phyloP scores from a whole-genome alignment of 2,888 invertebrate genomes.

The Lacanobia oleracea region DNA sequence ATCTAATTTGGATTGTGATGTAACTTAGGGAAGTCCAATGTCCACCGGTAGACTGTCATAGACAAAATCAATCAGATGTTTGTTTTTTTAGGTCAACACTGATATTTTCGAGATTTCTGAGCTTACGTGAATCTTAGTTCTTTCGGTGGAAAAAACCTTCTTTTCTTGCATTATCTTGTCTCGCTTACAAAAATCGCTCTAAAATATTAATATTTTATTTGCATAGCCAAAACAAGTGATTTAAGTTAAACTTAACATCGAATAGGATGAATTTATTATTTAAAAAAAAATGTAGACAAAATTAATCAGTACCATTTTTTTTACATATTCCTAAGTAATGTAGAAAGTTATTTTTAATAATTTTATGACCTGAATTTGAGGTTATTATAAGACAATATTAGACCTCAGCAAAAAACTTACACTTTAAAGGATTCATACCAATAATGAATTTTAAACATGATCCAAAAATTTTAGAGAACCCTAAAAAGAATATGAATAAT shows the following conservation, averaged over 20 bases:
- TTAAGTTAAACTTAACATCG: conserved; percentile 52
- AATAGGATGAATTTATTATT: conserved; percentile 22
- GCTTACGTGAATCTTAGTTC: no score
- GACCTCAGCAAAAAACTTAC: not conserved
- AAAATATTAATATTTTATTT: conserved; percentile 35
- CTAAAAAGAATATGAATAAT: conserved; percentile 7
- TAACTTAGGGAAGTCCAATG: no score
- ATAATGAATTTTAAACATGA: not conserved
- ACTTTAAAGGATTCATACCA: no score
- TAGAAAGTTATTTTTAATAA: not conserved
- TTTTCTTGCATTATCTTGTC: conserved; percentile 29
- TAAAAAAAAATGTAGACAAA: conserved; percentile 2
- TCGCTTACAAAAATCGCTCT: conserved; percentile 37
- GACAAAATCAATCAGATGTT: no score
- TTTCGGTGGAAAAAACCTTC: no score
- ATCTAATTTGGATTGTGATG: not conserved
- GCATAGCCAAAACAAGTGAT: conserved; percentile 64
- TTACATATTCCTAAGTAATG: conserved; percentile 1
- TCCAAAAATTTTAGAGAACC: not conserved
- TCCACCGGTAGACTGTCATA: no score
- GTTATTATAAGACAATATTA: not conserved
- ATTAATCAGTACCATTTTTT: conserved; percentile 30
- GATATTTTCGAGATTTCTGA: no score
- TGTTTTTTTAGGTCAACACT: not conserved
- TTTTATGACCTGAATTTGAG: not conserved